Conservation (phyloP, 2,888 invertebrate species). For the Acanthosepion esculentum region DNA sequence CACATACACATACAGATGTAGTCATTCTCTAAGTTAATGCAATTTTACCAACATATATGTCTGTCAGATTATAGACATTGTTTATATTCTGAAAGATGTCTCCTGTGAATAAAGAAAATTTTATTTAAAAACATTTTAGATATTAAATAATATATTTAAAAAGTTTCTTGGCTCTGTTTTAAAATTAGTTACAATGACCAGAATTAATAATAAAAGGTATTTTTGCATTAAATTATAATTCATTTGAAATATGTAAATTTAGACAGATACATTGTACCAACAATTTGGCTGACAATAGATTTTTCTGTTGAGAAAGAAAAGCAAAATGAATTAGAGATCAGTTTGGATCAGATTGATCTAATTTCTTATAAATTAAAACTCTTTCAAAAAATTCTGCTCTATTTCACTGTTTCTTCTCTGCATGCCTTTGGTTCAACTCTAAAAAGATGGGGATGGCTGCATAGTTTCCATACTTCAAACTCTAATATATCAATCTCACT, state of each 20-base stretch:
- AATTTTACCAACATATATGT: background rate
- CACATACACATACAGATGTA: background rate
- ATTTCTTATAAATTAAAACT: background rate
- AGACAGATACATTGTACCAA: no score
- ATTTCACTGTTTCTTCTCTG: background rate
- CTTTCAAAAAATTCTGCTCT: background rate
- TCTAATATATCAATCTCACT: background rate
- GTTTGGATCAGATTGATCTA: background rate
- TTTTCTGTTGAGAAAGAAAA: no score
- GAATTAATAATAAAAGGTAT: background rate
- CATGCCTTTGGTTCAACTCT: background rate
- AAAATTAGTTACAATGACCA: background rate
- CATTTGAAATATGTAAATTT: no score
- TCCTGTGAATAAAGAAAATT: background rate
- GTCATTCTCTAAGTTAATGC: background rate
- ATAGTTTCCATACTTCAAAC: background rate
- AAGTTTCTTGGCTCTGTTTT: background rate
- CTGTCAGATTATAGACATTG: background rate
- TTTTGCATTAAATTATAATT: no score
- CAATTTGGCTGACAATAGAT: no score
- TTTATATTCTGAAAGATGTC: background rate
- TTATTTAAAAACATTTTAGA: background rate
- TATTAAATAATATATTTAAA: background rate
- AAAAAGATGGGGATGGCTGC: background rate
- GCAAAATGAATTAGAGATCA: no score